phyloP scores from a whole-genome alignment of 2,113 vertebrate species.

The Lycocorax pyrrhopterus region DNA sequence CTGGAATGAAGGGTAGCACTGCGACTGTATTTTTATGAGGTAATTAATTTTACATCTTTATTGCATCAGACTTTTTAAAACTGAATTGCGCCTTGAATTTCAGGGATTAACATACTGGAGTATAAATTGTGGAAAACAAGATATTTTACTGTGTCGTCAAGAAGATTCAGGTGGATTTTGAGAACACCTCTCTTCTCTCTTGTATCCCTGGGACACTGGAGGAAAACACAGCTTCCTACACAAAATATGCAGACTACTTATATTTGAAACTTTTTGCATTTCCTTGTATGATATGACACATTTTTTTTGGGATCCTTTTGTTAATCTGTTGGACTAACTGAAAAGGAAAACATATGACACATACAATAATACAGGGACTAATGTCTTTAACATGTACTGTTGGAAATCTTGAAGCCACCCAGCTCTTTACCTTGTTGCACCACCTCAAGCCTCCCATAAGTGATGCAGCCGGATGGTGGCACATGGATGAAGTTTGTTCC shows the following conservation, averaged over 20 bases:
- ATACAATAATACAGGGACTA: background rate
- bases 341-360: background rate
- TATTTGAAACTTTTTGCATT: background rate
- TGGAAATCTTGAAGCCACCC: background rate
- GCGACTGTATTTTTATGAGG: background rate
- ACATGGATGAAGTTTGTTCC: background rate
- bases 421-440: background rate
- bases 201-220: background rate
- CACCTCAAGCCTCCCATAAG: background rate
- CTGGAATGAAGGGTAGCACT: background rate
- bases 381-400: background rate
- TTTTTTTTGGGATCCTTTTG: background rate
- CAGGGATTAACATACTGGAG: background rate
- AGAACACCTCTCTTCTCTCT: background rate
- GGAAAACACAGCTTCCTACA: background rate
- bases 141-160: background rate
- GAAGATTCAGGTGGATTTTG: background rate
- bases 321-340: background rate
- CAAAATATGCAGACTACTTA: background rate
- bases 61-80: background rate
- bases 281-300: background rate
- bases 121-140: background rate
- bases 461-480: rapidly evolving
- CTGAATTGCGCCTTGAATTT: background rate
- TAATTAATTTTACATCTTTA: background rate